Conservation (phyloP, 2,888 invertebrate species). For the Hirtodrosophila alboralis region DNA sequence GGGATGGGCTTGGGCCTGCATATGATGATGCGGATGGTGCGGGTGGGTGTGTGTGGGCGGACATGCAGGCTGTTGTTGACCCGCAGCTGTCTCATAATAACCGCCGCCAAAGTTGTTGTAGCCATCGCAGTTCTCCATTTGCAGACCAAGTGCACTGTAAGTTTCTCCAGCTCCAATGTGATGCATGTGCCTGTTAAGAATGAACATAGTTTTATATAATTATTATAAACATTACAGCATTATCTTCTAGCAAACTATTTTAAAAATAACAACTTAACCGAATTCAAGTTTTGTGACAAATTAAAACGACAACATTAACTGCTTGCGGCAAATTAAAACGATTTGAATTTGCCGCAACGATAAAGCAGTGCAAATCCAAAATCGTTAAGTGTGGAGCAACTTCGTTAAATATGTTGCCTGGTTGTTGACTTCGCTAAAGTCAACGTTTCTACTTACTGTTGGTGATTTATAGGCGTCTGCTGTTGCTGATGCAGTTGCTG, state of each 20-base stretch:
- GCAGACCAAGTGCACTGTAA: conserved; percentile 78
- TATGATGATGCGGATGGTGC: conserved; percentile 85
- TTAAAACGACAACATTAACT: too few relatives aligned
- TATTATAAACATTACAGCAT: too few relatives aligned
- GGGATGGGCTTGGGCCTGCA: conserved; percentile 84
- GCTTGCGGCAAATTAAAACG: too few relatives aligned
- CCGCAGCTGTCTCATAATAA: conserved; percentile 71
- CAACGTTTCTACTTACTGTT: conserved; percentile 54
- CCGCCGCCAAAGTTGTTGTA: conserved; percentile 75
- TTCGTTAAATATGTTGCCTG: not conserved
- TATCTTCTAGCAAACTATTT: too few relatives aligned
- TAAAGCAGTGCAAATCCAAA: too few relatives aligned
- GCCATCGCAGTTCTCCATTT: conserved; percentile 81
- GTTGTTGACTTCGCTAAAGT: not conserved
- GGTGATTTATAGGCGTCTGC: conserved; percentile 59
- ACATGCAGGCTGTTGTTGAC: conserved; percentile 81
- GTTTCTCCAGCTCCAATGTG: conserved; percentile 71
- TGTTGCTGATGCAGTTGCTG: conserved; percentile 63
- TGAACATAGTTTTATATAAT: not conserved
- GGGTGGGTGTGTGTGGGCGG: conserved; percentile 86
- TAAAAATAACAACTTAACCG: too few relatives aligned
- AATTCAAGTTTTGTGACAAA: too few relatives aligned
- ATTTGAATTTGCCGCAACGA: too few relatives aligned
- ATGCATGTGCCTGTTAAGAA: conserved; percentile 64
- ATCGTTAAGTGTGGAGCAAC: conserved; percentile 13